phyloP scores from a whole-genome alignment of 35 echinoderm and acorn worm genomes.

The Holothuria glaberrima region DNA sequence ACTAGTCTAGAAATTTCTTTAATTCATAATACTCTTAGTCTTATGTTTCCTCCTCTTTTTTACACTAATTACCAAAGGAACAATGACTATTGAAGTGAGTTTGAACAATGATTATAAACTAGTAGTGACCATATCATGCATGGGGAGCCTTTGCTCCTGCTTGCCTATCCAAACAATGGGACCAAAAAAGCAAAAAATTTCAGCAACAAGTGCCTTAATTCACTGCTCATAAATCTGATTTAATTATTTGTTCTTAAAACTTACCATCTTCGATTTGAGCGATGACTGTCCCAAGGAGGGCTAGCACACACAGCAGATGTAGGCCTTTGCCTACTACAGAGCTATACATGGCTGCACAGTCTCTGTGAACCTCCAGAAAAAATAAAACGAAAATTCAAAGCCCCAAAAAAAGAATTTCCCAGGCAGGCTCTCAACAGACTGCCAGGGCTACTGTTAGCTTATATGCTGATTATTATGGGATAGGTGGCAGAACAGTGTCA shows the following conservation, averaged over 20 bases:
- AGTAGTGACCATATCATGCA: conserved; percentile 47
- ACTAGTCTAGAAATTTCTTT: no score
- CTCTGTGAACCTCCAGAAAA: conserved; percentile 67
- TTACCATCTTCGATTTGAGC: conserved; percentile 7
- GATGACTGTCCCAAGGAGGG: conserved; percentile 38
- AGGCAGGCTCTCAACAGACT: conserved; percentile 66
- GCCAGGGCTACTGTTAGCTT: conserved; percentile 62
- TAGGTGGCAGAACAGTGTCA: conserved; percentile 58
- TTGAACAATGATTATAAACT: no score
- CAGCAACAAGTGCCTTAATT: no score
- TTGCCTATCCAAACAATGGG: conserved; percentile 29
- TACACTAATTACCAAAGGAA: no score
- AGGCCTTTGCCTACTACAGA: conserved; percentile 66
- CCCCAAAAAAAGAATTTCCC: conserved; percentile 67
- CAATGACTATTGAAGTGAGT: no score
- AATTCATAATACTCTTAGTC: no score
- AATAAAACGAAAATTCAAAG: conserved; percentile 67
- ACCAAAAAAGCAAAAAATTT: no score
- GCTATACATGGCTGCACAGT: conserved; percentile 89
- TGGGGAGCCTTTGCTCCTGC: conserved; percentile 43
- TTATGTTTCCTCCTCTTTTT: no score
- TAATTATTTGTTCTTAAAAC: no score
- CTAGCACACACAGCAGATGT: conserved; percentile 49
- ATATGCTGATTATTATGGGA: conserved; percentile 71
- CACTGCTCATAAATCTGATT: no score